Base-by-base conservation (phyloP, 2,888 invertebrate species). In the Agrilus cyanescens region DNA sequence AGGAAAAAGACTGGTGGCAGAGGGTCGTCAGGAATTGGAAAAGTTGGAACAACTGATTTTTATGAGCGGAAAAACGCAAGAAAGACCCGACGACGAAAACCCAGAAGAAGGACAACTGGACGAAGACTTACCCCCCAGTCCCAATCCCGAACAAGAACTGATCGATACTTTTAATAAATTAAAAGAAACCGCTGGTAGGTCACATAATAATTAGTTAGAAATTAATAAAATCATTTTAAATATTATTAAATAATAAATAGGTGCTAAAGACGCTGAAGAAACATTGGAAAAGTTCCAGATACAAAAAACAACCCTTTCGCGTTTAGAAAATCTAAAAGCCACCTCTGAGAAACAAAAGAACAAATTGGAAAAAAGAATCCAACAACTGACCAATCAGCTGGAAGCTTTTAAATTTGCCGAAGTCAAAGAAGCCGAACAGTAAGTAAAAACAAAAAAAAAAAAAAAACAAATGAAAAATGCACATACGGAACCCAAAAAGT, bases 371-470 rank as follows among this genome's bases (percentile, higher is more conserved):
- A 71, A 72, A 29, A 74, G 73, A 20, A 75, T 82, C 47, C 79
- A 85, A 12, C 65, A 69, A 0, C 69, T 85, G 32, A 71, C 75
- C 47, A 72, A 72, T 0, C 82, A 85, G 57, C 66, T 87, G 40
- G 87, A 88, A 55, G 75, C 78, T 3, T 81, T 79, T 47, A 86
- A 85, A 61, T 88, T 82, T 60, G 80, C 83, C 0, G 85, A 86
- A 51, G 82, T 81, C 10, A 83, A 83, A 61, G 85, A 85, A 55
- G 80, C 79, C 46, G 85, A 87, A 67, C 80, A 82, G 87, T 87
- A 65, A 70, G 76, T 66, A 33, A 32, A 43, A 39, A n/a, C n/a
- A 32, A 32, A 32, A 13, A 32, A 5, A 32, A 7, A 4, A 12
- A 2, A 32, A 12, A 32, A 14, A 20, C 20, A 20, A 20, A 20